A percentile compares a stretch with the other conserved stretches of the same genome.
phyloP scores from a whole-genome alignment of 2,113 vertebrate genomes.

The Ptychochromis oligacanthus region DNA sequence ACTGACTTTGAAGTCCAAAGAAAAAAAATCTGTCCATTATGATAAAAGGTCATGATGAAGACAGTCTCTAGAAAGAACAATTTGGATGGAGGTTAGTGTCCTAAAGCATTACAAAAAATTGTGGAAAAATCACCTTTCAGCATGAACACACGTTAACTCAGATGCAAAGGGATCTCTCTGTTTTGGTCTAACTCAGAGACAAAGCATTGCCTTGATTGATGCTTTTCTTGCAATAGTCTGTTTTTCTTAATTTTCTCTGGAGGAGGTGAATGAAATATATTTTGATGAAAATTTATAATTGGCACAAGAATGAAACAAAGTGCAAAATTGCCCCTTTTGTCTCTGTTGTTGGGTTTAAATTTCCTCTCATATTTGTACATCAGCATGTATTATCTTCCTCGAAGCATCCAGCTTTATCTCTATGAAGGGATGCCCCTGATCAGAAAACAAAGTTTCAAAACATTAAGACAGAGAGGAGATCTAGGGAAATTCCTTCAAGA shows the following conservation, averaged over 20 bases:
- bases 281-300: neutral
- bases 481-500: neutral
- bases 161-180: accelerated
- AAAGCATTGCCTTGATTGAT: neutral
- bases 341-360: neutral
- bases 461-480: neutral
- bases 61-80: neutral
- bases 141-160: neutral
- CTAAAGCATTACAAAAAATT: neutral
- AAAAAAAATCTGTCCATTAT: neutral
- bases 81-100: neutral
- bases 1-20: neutral
- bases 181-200: neutral
- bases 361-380: neutral
- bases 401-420: neutral
- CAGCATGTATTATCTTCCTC: neutral
- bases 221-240: neutral
- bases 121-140: neutral
- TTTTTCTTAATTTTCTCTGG: neutral
- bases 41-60: accelerated
- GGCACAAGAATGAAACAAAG: neutral
- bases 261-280: neutral
- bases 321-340: too few species aligned
- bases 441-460: neutral
- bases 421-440: neutral